A percentile compares a stretch with the other conserved stretches of the same genome.
Evolutionary conservation across 2,797 vertebrate genomes (phyloP).

Genomic region (Smutsia temminckii): DNA sequence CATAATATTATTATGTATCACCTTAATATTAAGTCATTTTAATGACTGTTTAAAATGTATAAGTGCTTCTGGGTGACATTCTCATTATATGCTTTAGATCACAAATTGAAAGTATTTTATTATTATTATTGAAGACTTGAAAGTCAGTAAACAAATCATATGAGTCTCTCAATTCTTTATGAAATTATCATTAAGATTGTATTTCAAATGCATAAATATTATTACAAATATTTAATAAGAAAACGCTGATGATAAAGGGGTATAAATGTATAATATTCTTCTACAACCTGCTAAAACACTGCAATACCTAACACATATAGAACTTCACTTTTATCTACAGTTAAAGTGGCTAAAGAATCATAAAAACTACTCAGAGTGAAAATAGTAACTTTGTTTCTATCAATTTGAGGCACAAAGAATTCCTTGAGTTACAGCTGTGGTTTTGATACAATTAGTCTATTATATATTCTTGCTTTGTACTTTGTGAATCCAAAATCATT

Average conservation of each 20-base stretch:
- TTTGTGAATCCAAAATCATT: constrained; percentile 29
- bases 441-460: background rate
- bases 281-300: background rate
- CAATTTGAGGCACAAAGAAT: background rate
- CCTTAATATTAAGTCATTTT: constrained; percentile 8
- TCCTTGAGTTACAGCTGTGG: background rate
- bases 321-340: background rate
- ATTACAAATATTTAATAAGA: constrained; percentile 45
- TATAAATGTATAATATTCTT: constrained; percentile 22
- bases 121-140: constrained; percentile 42
- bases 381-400: background rate
- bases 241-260: background rate
- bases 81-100: constrained; percentile 20
- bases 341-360: constrained; percentile 22
- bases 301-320: background rate
- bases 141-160: background rate
- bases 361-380: background rate
- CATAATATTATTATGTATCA: background rate
- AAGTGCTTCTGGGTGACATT: background rate
- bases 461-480: background rate
- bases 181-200: constrained; percentile 8
- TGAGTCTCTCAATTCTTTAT: constrained; percentile 13
- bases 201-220: constrained; percentile 40
- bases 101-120: background rate
- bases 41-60: constrained; percentile 21